Evolutionary conservation across 2,797 vertebrate species (phyloP).

Genomic region (Danionella dracula): DNA sequence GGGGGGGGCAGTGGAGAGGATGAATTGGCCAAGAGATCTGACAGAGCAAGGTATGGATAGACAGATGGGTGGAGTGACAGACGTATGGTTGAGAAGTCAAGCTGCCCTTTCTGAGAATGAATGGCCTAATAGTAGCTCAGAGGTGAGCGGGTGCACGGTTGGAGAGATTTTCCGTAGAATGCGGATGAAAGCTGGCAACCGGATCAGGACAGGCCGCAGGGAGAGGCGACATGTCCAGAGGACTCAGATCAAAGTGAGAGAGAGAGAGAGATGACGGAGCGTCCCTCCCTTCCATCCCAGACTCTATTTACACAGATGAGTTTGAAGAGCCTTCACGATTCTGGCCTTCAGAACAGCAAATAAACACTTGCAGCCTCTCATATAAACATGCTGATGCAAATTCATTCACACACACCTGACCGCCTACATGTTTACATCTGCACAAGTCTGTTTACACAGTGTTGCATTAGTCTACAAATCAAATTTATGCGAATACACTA

Average conservation of each 20-base stretch:
- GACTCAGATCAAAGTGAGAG: constrained; percentile 74
- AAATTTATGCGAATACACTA: no score
- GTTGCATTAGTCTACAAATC: no score
- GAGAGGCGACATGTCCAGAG: constrained; percentile 59
- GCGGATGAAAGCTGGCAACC: constrained; percentile 61
- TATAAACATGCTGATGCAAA: background rate
- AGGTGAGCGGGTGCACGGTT: constrained; percentile 51
- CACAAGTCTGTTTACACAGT: constrained; percentile 14
- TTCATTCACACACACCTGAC: constrained; percentile 2
- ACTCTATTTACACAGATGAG: constrained; percentile 70
- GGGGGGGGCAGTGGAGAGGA: constrained; percentile 30
- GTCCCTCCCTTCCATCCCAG: constrained; percentile 14
- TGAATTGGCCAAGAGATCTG: background rate
- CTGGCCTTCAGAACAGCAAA: constrained; percentile 48
- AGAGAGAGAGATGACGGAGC: constrained; percentile 68
- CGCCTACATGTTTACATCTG: background rate
- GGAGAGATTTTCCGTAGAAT: constrained; percentile 65
- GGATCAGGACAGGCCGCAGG: constrained; percentile 63
- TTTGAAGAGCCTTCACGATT: constrained; percentile 45
- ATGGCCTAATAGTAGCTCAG: background rate
- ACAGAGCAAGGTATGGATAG: background rate
- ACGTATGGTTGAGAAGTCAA: background rate
- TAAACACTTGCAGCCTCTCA: constrained; percentile 47
- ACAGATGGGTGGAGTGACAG: background rate
- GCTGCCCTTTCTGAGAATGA: background rate